Conservation (phyloP, 92 coral and sea anemone genomes). For the Porites rus region DNA sequence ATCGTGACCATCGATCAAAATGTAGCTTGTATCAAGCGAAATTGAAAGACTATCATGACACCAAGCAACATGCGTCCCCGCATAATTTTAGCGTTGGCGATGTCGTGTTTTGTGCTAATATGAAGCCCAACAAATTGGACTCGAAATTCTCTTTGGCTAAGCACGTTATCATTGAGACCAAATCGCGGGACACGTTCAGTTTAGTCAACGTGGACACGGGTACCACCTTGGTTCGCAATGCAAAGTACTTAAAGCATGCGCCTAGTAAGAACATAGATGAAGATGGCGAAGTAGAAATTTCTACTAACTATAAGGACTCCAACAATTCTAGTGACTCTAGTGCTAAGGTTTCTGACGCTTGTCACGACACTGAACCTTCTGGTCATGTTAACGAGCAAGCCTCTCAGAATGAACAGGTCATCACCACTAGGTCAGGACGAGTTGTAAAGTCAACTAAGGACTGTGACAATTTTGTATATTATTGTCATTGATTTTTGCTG, state of each 20-base stretch:
- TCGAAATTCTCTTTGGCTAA: conserved; percentile 36
- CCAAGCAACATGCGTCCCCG: too few species aligned
- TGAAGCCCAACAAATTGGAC: background rate
- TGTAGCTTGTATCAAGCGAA: too few species aligned
- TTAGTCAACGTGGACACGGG: conserved; percentile 15
- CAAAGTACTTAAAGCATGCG: conserved; percentile 31
- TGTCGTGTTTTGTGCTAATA: background rate
- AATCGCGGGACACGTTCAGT: background rate
- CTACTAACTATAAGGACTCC: background rate
- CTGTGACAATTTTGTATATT: conserved; percentile 26
- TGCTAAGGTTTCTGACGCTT: conserved; percentile 1
- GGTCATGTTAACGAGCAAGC: background rate
- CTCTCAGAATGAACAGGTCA: background rate
- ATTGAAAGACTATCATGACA: too few species aligned
- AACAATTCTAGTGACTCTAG: background rate
- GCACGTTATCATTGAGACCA: too few species aligned
- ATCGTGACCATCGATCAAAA: too few species aligned
- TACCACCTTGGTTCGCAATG: conserved; percentile 37
- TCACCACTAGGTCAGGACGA: too few species aligned
- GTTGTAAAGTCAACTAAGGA: conserved; percentile 9
- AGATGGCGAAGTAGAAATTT: background rate
- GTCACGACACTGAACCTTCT: background rate
- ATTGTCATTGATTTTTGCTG: background rate
- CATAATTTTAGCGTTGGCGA: too few species aligned
- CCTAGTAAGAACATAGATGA: background rate